Base-by-base conservation (phyloP, 2,888 invertebrate genomes). In the Arge pagana region DNA sequence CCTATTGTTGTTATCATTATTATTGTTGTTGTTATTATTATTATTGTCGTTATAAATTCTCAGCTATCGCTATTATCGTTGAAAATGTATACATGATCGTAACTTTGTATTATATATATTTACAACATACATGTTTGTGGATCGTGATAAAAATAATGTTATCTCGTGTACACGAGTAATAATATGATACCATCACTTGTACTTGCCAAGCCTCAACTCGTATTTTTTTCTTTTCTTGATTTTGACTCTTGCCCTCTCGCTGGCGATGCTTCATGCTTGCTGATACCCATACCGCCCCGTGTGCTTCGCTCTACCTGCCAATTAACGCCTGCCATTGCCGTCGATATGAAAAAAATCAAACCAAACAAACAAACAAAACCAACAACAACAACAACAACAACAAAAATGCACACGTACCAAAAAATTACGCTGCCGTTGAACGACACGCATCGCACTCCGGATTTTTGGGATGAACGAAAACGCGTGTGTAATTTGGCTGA, bases 261-360 rank as follows among this genome's bases (percentile, higher is more conserved):
- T 76, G 76, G 72, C 66, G 76, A 76, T 74, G 76, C 76, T 76
- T 76, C 74, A 76, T 75, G 76, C 76, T 76, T 76, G 76, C 76
- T 76, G 76, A 75, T 65, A 67, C 56, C 65, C 67, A 67, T 65
- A 33, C 43, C 37, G 43, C 43, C 43, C 43, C 74, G 74, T 74
- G 68, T 70, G 76, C 76, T 76, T 76, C 76, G 76, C 76, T 26
- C 28, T 76, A 76, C 73, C 73, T 71, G 75, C 75, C 74, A 75
- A 73, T 74, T 74, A 74, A 74, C 72, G 71, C 73, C 72, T 72
- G 68, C 66, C 57, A 39, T 36, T 49, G 42, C 49, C 53, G 63
- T 61, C 55, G 55, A 57, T 48, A 41, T 19, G 13, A 16, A 11
- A 16, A 11, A 37, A 50, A 26, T n/a, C n/a, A 48, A 50, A 28